Base-by-base conservation (phyloP, 92 coral and sea anemone genomes). In the Paragorgia papillata region DNA sequence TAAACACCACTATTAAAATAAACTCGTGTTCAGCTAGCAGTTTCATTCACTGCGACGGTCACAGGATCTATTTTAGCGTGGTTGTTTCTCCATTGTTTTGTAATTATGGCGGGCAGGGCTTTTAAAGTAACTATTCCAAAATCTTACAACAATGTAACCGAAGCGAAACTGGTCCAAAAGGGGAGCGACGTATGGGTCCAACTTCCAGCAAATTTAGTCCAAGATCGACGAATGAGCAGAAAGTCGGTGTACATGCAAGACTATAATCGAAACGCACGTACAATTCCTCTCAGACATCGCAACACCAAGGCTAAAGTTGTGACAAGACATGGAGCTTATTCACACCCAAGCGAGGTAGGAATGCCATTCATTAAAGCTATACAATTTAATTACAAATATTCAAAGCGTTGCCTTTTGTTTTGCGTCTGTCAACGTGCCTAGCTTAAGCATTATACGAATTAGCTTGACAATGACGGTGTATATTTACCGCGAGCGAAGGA, bases 181-280 rank as follows among this genome's bases (percentile, higher is more conserved):
- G 78, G 78, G 8, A 18, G 12, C n/a, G 58, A 71, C 18, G 51
- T 71, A 28, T 71, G 78, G 78, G 64, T 71, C 2, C 78, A 71
- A 32, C 29, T 71, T 1, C 78, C 78, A 12, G 64, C 78, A 54
- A 71, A 71, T 55, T 21, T 53, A 34, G 78, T 71, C n/a, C n/a
- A 35, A 9, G 64, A 71, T n/a, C 18, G 13, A 12, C 57, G 61
- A 31, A 71, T 71, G 78, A 34, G 30, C 24, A 8, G 64, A 9
- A 53, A 51, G 39, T 71, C 78, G 13, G 78, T 71, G 1, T 71
- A 71, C 44, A 71, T 53, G 78, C 48, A 71, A 28, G 78, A 71
- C 19, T 71, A 28, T 25, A 53, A 34, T 19, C 7, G 9, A 17
- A 31, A 28, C 27, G 9, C 64, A 12, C 35, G 57, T 21, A n/a